phyloP scores from a whole-genome alignment of 2,113 vertebrate species.

The Isichthys henryi region DNA sequence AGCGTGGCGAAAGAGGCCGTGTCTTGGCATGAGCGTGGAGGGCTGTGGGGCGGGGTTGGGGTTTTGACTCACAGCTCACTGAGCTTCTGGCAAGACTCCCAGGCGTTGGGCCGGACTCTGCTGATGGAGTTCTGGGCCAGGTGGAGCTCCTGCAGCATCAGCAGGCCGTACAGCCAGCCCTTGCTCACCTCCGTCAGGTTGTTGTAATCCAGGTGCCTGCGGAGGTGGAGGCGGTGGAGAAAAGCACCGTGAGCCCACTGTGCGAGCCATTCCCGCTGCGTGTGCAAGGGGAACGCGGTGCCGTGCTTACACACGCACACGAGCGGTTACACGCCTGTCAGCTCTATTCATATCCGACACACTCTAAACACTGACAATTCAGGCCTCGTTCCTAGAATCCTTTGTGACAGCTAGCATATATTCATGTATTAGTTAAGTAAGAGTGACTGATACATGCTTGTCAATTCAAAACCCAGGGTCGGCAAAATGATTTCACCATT shows the following conservation, averaged over 20 bases:
- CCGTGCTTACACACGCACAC: background rate
- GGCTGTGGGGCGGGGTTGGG: conserved; percentile 17
- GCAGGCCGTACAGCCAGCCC: conserved; percentile 91
- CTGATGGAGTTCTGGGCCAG: conserved; percentile 87
- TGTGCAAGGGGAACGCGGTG: background rate
- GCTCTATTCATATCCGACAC: background rate
- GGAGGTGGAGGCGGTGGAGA: conserved; percentile 11
- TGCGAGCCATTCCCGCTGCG: background rate
- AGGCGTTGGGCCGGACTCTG: conserved; percentile 85
- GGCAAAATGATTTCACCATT: background rate
- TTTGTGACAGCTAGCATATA: background rate
- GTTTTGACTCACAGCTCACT: conserved; percentile 80
- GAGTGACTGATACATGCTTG: background rate
- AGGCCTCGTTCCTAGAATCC: background rate
- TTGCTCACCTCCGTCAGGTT: conserved; percentile 93
- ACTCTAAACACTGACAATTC: background rate
- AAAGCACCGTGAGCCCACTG: background rate
- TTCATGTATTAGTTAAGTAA: background rate
- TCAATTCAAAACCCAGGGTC: background rate
- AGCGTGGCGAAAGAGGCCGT: conserved; percentile 35
- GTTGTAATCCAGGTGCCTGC: conserved; percentile 92
- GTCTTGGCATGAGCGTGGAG: conserved; percentile 41
- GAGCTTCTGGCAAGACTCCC: conserved; percentile 97
- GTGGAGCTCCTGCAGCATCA: conserved; percentile 86
- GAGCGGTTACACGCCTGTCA: background rate